These are phyloP conservation scores for Catocala nupta DNA, from an alignment of 2,888 invertebrate genomes.

Conservation along the genomic window DNA sequence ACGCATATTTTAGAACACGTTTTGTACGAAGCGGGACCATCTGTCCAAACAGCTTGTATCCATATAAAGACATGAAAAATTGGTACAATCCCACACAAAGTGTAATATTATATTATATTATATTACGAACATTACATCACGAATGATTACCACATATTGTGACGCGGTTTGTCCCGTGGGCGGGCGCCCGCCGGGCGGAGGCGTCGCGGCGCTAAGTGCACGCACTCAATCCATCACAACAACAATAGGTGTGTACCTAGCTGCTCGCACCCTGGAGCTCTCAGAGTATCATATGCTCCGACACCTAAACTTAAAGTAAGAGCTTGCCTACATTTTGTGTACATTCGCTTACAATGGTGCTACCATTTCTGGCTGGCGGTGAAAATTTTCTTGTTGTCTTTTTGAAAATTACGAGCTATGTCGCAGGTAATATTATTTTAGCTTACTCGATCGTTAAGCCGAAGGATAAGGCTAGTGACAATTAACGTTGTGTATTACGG, in stretches of 20 bases:
- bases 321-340: slow-evolving; percentile 47
- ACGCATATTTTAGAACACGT: no score
- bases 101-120: slow-evolving; percentile 26
- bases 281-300: slow-evolving; percentile 47
- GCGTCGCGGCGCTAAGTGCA: slow-evolving; percentile 21
- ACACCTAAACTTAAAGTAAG: slow-evolving; percentile 62
- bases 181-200: slow-evolving; percentile 3
- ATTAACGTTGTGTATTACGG: no score
- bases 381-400: neutral
- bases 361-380: slow-evolving; percentile 4
- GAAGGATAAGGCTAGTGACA: no score
- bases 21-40: no score
- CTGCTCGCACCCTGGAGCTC: slow-evolving; percentile 21
- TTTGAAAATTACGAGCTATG: no score
- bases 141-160: slow-evolving; percentile 10
- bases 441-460: no score
- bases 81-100: slow-evolving; percentile 22
- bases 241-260: slow-evolving; percentile 35
- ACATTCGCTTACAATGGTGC: slow-evolving; percentile 32
- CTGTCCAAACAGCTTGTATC: neutral
- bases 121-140: slow-evolving; percentile 12
- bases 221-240: slow-evolving; percentile 50
- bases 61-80: neutral
- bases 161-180: slow-evolving; percentile 6
- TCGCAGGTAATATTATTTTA: no score